A percentile compares a stretch with the other conserved stretches of the same genome.
phyloP scores from a whole-genome alignment of 2,113 vertebrate species.

The Siniperca chuatsi region DNA sequence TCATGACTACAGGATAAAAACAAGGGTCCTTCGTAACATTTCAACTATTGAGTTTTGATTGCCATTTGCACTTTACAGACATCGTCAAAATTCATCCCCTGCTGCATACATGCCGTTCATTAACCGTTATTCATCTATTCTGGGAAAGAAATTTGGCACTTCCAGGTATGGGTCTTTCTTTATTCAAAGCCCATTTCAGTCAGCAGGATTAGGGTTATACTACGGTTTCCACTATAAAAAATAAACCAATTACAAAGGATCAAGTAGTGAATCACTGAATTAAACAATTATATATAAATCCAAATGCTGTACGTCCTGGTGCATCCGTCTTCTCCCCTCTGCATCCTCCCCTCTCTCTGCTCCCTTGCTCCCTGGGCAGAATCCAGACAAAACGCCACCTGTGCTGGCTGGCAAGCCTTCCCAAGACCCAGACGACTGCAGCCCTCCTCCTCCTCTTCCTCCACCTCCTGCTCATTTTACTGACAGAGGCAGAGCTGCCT shows the following conservation, averaged over 20 bases:
- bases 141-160: slow-evolving; percentile 46
- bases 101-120: slow-evolving; percentile 53
- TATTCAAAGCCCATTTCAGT: slow-evolving; percentile 47
- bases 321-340: slow-evolving; percentile 15
- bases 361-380: slow-evolving; percentile 56
- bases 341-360: slow-evolving; percentile 24
- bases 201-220: slow-evolving; percentile 41
- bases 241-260: slow-evolving; percentile 59
- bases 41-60: slow-evolving; percentile 19
- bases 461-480: slow-evolving; percentile 46
- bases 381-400: slow-evolving; percentile 78
- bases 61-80: slow-evolving; percentile 33
- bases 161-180: slow-evolving; percentile 27
- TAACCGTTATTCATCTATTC: slow-evolving; percentile 50
- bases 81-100: slow-evolving; percentile 34
- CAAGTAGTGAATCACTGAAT: slow-evolving; percentile 47
- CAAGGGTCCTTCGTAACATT: slow-evolving; percentile 9
- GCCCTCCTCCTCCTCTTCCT: slow-evolving; percentile 37
- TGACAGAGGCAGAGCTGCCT: slow-evolving; percentile 56
- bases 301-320: slow-evolving; percentile 47
- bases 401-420: slow-evolving; percentile 66
- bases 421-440: slow-evolving; percentile 63
- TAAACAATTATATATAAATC: slow-evolving; percentile 57
- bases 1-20: slow-evolving; percentile 47
- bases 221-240: slow-evolving; percentile 45